Percentiles rank a stretch among this genome's conserved stretches.
Evolutionary conservation across 2,888 invertebrate genomes (phyloP).

Genomic region (Drosophila mimetica): DNA sequence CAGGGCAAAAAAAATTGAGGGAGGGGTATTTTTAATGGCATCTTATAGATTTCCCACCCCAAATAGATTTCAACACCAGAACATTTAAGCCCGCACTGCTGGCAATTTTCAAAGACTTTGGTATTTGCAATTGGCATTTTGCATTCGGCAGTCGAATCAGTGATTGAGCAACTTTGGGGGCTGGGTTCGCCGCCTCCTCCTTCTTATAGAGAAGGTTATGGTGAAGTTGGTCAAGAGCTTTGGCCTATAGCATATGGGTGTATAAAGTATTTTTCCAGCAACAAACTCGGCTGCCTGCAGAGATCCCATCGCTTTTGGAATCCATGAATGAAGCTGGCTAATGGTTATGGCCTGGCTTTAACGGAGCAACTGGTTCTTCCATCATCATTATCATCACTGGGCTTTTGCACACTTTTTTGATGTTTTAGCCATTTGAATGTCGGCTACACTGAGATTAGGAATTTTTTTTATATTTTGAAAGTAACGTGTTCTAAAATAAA

Average conservation of each 20-base stretch:
- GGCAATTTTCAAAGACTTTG: constrained; percentile 7
- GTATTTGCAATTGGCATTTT: constrained; percentile 20
- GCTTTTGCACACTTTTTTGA: constrained; percentile 13
- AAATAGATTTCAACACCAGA: constrained; percentile 4
- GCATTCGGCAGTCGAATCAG: constrained; percentile 21
- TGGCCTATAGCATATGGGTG: constrained; percentile 1
- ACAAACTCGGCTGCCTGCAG: constrained; percentile 3
- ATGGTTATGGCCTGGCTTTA: constrained; percentile 32
- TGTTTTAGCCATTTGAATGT: constrained; percentile 30
- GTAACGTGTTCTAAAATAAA: no score
- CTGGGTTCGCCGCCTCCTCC: background rate
- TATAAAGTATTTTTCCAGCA: background rate
- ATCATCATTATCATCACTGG: constrained; percentile 27
- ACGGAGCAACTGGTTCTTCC: constrained; percentile 35
- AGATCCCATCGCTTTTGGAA: constrained; percentile 22
- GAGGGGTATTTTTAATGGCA: background rate
- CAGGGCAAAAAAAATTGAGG: background rate
- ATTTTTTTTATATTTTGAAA: no score
- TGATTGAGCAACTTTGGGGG: constrained; percentile 25
- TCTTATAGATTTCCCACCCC: background rate
- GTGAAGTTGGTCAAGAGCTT: constrained; percentile 20
- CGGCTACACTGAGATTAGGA: constrained; percentile 21
- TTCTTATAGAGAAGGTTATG: constrained; percentile 5
- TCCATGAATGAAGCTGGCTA: constrained; percentile 32
- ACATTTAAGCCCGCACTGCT: constrained; percentile 1